A percentile compares a stretch with the other conserved stretches of the same genome.
These are phyloP conservation scores for Volucella inflata DNA, from an alignment of 2,888 invertebrate genomes.

Conservation along the genomic window DNA sequence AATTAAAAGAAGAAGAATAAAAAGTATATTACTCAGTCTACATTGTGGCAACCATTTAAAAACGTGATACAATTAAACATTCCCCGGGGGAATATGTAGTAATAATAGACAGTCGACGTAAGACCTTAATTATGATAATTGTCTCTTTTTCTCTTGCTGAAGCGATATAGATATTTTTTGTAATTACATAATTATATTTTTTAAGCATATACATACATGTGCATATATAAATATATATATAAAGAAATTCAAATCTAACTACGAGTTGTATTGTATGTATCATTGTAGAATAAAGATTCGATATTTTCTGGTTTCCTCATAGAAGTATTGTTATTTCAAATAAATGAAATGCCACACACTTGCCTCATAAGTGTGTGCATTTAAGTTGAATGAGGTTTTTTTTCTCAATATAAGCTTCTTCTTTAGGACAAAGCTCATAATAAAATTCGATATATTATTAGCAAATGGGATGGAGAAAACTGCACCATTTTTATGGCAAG, in stretches of 20 bases:
- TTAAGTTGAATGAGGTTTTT: constrained; percentile 17
- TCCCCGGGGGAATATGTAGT: constrained; percentile 47
- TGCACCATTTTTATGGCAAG: no score
- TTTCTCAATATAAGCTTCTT: background rate
- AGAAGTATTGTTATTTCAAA: constrained; percentile 61
- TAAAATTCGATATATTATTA: no score
- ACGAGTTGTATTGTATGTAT: constrained; percentile 25
- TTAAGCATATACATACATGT: constrained; percentile 23
- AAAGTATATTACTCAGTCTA: constrained; percentile 41
- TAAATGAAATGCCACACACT: constrained; percentile 36
- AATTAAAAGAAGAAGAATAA: constrained; percentile 7
- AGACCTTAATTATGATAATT: constrained; percentile 1
- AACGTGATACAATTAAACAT: constrained; percentile 66
- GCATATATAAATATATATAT: constrained; percentile 23
- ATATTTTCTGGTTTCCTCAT: constrained; percentile 64
- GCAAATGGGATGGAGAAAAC: no score
- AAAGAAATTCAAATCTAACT: constrained; percentile 21
- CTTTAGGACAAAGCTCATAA: no score
- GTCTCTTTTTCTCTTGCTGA: background rate
- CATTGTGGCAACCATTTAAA: constrained; percentile 5
- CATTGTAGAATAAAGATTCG: constrained; percentile 24
- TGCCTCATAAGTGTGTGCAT: constrained; percentile 17
- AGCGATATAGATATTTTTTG: constrained; percentile 24
- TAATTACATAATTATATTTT: constrained; percentile 31
- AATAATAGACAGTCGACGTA: background rate